Base-by-base conservation (phyloP, 2,113 vertebrate genomes). In the Brachyistius frenatus region DNA sequence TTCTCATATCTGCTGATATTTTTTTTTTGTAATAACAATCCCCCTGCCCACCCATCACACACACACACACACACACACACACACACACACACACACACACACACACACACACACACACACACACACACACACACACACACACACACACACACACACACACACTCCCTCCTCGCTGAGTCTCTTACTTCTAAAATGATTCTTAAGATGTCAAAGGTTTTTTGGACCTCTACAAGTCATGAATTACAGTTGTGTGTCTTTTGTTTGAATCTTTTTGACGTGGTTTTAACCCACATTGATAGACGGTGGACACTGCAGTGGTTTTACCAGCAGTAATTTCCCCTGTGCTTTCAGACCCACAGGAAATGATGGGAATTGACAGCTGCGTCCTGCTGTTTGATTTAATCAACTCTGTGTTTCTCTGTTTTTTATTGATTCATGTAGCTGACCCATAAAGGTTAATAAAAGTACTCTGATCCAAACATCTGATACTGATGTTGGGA, bases 331-430 rank as follows among this genome's bases (percentile, higher is more conserved):
- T 79, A 75, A 81, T 83, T 81, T 87, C 83, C 74, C 81, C 76
- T 36, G 73, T 69, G 83, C 80, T 75, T 81, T 78, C 63, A 80
- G 10, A 62, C 50, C 56, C 49, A 83, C 73, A 85, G 78, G 77
- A 81, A 87, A 75, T 84, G 83, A 92, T 86, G 15, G 32, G 37
- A 84, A 56, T 65, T 79, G 76, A 86, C 91, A 88, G 83, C 78
- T 89, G 80, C 58, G 14, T 83, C 60, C 77, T 35, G 39, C 83
- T 88, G 81, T 68, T 84, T 82, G 65, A 84, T 86, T 83, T 80
- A 80, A 88, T 89, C 76, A 85, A 64, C 56, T 50, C 70, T 4
- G 58, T 65, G 60, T 88, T 85, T 85, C 63, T 82, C 9, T 73
- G 23, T 81, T 80, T 82, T 62, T 39, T 78, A 83, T 74, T 52